A percentile compares a stretch with the other conserved stretches of the same genome.
These are phyloP conservation scores for Sternotherus odoratus DNA, from an alignment of 2,797 vertebrate genomes.

Conservation along the genomic window DNA sequence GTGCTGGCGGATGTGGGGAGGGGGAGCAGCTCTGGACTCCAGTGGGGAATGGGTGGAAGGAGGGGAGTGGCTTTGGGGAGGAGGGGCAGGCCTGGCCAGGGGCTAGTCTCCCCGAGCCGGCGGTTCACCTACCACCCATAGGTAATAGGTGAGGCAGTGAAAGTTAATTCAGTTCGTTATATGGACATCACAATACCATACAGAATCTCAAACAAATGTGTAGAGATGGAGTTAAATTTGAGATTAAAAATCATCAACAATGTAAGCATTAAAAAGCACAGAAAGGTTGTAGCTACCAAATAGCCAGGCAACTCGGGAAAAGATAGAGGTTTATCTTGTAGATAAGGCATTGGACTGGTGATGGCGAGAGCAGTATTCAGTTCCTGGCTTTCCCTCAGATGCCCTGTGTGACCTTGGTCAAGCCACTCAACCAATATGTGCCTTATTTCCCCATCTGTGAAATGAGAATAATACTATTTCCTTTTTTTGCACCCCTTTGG, in stretches of 20 bases:
- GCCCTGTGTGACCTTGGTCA: not conserved
- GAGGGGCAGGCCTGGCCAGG: too few species aligned
- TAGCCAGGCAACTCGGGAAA: not conserved
- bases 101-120: too few species aligned
- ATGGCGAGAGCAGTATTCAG: not conserved
- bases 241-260: not conserved
- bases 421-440: not conserved
- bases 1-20: too few species aligned
- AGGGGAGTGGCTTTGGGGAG: too few species aligned
- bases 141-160: not conserved
- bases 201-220: not conserved
- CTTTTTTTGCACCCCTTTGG: not conserved
- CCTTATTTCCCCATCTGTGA: not conserved
- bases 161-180: not conserved
- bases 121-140: too few species aligned
- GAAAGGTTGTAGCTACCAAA: not conserved
- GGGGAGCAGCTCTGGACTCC: too few species aligned
- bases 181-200: not conserved
- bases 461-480: not conserved
- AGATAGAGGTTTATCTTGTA: not conserved
- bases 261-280: not conserved
- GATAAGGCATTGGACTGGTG: not conserved
- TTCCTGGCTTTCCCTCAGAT: not conserved
- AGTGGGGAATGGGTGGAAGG: too few species aligned
- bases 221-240: not conserved